phyloP scores from a whole-genome alignment of 2,113 vertebrate species.

The Rattus rattus region DNA sequence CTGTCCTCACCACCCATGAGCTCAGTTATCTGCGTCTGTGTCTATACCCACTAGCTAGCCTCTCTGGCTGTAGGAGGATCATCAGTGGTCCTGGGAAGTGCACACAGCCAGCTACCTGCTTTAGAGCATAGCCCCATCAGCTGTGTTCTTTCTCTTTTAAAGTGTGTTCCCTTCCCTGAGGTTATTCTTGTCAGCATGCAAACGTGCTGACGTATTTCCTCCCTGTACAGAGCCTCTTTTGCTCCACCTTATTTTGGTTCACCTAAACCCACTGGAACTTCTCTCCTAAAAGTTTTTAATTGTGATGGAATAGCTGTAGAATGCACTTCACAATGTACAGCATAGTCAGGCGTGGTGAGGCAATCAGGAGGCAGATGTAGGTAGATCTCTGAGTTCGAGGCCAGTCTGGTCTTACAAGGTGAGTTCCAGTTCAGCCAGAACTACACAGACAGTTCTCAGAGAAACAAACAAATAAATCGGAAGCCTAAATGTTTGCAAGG shows the following conservation, averaged over 20 bases:
- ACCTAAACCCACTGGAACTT: neutral
- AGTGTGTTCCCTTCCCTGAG: neutral
- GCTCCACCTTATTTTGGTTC: neutral
- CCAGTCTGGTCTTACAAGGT: neutral
- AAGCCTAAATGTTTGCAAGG: neutral
- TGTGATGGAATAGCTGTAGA: neutral
- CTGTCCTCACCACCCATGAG: accelerated
- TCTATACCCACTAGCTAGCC: accelerated
- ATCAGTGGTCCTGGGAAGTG: neutral
- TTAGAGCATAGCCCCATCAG: neutral
- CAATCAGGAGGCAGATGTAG: neutral
- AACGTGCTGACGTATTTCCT: neutral
- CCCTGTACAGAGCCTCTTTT: neutral
- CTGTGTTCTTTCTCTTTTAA: neutral
- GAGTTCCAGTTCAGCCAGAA: neutral
- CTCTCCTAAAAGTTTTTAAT: neutral
- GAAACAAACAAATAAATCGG: neutral
- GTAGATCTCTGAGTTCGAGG: neutral
- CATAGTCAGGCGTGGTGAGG: accelerated
- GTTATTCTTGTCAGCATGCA: neutral
- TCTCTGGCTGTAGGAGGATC: neutral
- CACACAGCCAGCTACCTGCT: neutral
- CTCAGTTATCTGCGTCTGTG: neutral
- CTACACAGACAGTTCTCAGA: neutral
- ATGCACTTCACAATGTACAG: neutral